phyloP scores from a whole-genome alignment of 2,888 invertebrate genomes.

The Thereva unica region DNA sequence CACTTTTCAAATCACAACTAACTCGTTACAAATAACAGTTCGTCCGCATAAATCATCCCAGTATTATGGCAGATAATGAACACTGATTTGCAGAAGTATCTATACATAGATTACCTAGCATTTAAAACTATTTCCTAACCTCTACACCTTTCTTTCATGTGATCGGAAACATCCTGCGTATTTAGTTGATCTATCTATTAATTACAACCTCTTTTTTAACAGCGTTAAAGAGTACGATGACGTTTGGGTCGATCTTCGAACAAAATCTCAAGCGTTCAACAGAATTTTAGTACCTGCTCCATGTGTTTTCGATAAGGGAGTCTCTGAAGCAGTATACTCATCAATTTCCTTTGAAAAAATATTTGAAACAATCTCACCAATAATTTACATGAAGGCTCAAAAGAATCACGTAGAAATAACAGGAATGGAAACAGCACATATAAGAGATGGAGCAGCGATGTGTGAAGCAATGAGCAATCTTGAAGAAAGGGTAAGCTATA shows the following conservation, averaged over 20 bases:
- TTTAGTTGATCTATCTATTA: neutral
- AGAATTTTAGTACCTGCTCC: slow-evolving; percentile 71
- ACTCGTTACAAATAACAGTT: no score
- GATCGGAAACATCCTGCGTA: no score
- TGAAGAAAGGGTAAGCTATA: slow-evolving; percentile 65
- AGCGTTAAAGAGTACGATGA: slow-evolving; percentile 72
- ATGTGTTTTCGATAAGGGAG: slow-evolving; percentile 69
- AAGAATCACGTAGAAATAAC: slow-evolving; percentile 80
- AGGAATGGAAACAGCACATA: slow-evolving; percentile 83
- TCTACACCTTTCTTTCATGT: no score
- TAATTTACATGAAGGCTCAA: slow-evolving; percentile 81
- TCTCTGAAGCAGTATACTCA: slow-evolving; percentile 70
- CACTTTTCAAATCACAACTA: no score
- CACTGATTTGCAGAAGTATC: no score
- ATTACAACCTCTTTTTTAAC: slow-evolving; percentile 43
- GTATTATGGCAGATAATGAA: no score
- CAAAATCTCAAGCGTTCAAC: slow-evolving; percentile 66
- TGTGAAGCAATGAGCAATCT: slow-evolving; percentile 81
- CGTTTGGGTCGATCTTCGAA: slow-evolving; percentile 72
- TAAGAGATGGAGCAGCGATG: slow-evolving; percentile 87
- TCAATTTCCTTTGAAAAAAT: slow-evolving; percentile 65
- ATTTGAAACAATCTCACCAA: slow-evolving; percentile 73
- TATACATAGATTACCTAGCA: no score
- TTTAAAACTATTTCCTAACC: no score
- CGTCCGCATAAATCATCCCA: no score